These are phyloP conservation scores for Nasonia giraulti DNA, from an alignment of 1,140 invertebrate genomes.

Conservation along the genomic window DNA sequence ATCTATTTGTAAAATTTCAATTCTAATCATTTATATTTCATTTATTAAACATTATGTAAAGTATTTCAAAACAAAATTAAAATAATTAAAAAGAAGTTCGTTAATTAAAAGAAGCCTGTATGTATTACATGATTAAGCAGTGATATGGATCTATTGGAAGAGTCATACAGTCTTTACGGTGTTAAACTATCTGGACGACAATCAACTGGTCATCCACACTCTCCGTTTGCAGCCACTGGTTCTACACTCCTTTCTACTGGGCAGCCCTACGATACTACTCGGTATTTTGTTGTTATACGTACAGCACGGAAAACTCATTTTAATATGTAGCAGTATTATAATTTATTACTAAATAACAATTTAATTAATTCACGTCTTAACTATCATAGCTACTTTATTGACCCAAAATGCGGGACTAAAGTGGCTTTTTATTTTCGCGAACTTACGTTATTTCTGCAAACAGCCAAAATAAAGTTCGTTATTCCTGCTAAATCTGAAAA, in stretches of 20 bases:
- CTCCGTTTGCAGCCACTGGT: constrained; percentile 71
- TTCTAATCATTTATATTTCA: background rate
- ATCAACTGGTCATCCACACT: constrained; percentile 74
- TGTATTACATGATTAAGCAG: constrained; percentile 75
- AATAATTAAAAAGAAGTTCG: background rate
- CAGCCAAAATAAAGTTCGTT: no score
- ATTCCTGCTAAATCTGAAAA: no score
- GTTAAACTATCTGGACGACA: constrained; percentile 81
- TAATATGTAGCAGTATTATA: background rate
- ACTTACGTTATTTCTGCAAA: no score
- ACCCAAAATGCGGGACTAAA: no score
- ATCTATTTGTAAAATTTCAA: background rate
- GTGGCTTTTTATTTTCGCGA: no score
- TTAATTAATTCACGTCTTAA: background rate
- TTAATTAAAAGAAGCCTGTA: constrained; percentile 65
- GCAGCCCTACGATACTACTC: constrained; percentile 76
- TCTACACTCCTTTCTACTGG: constrained; percentile 74
- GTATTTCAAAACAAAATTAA: background rate
- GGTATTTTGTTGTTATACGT: constrained; percentile 63
- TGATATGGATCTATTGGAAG: constrained; percentile 84
- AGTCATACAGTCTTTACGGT: constrained; percentile 86
- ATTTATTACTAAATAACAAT: background rate
- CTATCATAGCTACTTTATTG: no score
- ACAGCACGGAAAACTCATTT: background rate
- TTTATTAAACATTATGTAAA: no score